phyloP scores from a whole-genome alignment of 2,888 invertebrate species.

The Drosophila limbata region DNA sequence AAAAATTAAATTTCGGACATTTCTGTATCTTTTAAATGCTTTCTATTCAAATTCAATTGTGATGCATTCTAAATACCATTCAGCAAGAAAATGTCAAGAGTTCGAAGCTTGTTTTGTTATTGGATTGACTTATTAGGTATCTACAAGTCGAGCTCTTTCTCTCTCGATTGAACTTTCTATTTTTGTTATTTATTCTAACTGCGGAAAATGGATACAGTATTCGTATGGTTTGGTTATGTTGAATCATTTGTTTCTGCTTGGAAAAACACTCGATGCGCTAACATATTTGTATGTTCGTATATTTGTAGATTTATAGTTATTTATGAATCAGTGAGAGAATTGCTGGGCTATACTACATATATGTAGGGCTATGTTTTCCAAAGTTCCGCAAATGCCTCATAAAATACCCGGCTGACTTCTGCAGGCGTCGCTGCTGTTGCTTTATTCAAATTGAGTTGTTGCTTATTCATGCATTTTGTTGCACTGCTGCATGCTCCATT shows the following conservation, averaged over 20 bases:
- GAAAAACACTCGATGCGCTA: constrained; percentile 3
- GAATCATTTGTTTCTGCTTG: constrained; percentile 17
- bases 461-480: constrained; percentile 79
- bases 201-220: constrained; percentile 1
- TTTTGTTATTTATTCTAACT: constrained; percentile 7
- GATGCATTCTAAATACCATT: not conserved
- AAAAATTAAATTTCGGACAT: not conserved
- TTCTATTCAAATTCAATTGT: too few species aligned
- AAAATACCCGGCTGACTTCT: constrained; percentile 37
- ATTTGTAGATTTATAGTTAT: constrained; percentile 34
- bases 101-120: too few species aligned
- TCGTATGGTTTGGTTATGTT: constrained; percentile 9
- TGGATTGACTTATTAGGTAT: not conserved
- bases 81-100: too few species aligned
- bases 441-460: constrained; percentile 77
- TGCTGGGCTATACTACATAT: not conserved
- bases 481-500: constrained; percentile 65
- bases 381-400: constrained; percentile 34
- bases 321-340: constrained; percentile 10
- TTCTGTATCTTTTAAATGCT: not conserved
- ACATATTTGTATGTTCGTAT: constrained; percentile 8
- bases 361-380: constrained; percentile 12
- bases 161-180: not conserved
- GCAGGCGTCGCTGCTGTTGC: constrained; percentile 53
- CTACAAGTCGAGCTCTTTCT: not conserved